phyloP scores from a whole-genome alignment of 1,140 invertebrate genomes.

The Bombus waltoni region DNA sequence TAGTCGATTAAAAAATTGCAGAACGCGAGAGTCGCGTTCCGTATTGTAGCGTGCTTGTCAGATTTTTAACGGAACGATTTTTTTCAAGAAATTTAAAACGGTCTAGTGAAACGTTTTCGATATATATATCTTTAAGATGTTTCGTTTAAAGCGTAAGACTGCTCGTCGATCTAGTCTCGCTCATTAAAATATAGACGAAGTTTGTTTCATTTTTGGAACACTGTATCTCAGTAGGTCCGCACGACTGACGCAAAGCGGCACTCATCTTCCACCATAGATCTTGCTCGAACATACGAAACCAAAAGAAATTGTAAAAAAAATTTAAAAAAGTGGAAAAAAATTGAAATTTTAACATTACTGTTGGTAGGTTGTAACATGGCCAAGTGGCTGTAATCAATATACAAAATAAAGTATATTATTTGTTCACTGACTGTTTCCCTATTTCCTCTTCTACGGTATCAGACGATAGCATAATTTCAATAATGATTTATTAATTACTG shows the following conservation, averaged over 20 bases:
- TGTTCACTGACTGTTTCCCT: background rate
- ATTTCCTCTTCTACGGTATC: background rate
- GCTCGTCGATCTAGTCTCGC: conserved; percentile 61
- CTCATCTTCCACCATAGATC: conserved; percentile 74
- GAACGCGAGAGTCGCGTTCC: conserved; percentile 24
- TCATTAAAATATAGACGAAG: conserved; percentile 47
- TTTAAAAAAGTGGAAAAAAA: conserved; percentile 41
- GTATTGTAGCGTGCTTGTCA: conserved; percentile 60
- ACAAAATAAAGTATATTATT: conserved; percentile 10
- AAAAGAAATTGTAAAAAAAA: conserved; percentile 46
- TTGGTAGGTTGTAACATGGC: conserved; percentile 65
- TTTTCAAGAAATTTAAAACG: conserved; percentile 38
- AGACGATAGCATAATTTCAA: background rate
- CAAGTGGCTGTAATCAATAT: conserved; percentile 37
- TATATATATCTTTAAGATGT: conserved; percentile 37
- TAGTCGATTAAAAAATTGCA: conserved; percentile 47
- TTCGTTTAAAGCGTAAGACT: conserved; percentile 51
- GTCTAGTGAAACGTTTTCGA: conserved; percentile 57
- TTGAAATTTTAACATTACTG: conserved; percentile 66
- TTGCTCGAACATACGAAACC: conserved; percentile 38
- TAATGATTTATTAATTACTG: background rate
- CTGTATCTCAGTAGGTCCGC: conserved; percentile 75
- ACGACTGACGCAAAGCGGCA: conserved; percentile 82
- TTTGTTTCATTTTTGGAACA: conserved; percentile 51
- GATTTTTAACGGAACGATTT: conserved; percentile 35